Evolutionary conservation across 2,797 vertebrate species (phyloP), one percentile per base, ranked within the genome.

Genomic region (Chromobotia macracanthus): DNA sequence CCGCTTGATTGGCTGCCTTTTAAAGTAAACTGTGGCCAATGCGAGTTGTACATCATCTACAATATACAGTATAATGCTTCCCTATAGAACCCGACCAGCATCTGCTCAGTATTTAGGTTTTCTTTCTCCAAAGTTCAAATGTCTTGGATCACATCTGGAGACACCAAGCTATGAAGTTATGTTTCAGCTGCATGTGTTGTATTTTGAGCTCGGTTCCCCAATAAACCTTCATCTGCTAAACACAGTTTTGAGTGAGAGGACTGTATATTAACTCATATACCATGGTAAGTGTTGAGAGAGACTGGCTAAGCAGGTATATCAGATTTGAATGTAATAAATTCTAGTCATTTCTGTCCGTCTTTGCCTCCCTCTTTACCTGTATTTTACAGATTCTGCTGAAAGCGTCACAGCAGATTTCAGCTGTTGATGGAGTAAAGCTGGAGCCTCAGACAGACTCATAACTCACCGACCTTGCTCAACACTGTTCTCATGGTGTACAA

Each of bases 401-500:
- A 48, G 10, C 13, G 44, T 11, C 15, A 51, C 48, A 23, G 25
- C 25, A 50, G 25, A 53, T 61, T 68, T 60, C 16, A 51, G 65
- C 16, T 58, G 44, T 41, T 61, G 63, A 76, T 67, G 18, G 55
- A 38, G 41, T 77, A 60, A 71, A 77, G 61, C 51, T 71, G 64
- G 55, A 79, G 72, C 80, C 50, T 61, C 72, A 81, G 82, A 84
- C 65, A 77, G 50, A 65, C 50, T 21, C 53, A 72, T 75, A 75
- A 81, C 41, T 82, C 77, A 77, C 7, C 7, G 18, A 41, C 71
- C 46, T 21, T 35, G 66, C 51, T 71, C 48, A 71, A 51, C 41
- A 12, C 25, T 61, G 46, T 67, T 71, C 67, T 35, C 50, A 75
- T 41, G 50, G 67, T 58, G 70, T 70, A 55, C 70, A 78, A 74